A percentile compares a stretch with the other conserved stretches of the same genome.
These are phyloP conservation scores for Zoroaster sp. DNA, from an alignment of 53 echinoderm and acorn worm genomes.

Conservation along the genomic window DNA sequence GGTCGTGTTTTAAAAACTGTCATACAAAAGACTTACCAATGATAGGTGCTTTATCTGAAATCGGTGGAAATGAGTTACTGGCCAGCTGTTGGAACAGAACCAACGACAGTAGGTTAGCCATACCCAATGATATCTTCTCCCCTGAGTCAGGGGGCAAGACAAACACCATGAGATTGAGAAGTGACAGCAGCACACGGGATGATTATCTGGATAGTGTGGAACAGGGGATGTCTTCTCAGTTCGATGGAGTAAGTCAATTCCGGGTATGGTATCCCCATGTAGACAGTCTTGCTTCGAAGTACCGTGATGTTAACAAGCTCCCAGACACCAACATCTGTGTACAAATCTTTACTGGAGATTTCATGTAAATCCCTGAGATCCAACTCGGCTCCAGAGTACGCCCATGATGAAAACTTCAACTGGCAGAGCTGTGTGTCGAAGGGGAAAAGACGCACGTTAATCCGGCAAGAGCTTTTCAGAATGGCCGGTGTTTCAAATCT, in stretches of 20 bases:
- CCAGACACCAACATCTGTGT: slow-evolving; percentile 29
- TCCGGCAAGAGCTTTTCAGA: slow-evolving; percentile 3
- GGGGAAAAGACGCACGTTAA: slow-evolving; percentile 19
- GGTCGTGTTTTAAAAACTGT: too few species aligned
- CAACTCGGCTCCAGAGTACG: neutral
- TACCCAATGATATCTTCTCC: slow-evolving; percentile 57
- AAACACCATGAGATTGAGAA: slow-evolving; percentile 48
- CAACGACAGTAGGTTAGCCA: slow-evolving; percentile 39
- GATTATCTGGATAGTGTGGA: slow-evolving; percentile 26
- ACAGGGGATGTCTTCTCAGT: slow-evolving; percentile 16
- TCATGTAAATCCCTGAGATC: too few species aligned
- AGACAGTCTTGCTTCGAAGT: neutral
- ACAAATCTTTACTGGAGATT: too few species aligned
- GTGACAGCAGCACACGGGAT: slow-evolving; percentile 48
- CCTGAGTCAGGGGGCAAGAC: slow-evolving; percentile 55
- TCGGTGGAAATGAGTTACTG: slow-evolving; percentile 25
- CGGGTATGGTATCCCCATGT: neutral
- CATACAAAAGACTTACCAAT: slow-evolving; percentile 23
- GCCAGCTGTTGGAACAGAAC: slow-evolving; percentile 40
- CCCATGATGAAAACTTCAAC: slow-evolving; percentile 22
- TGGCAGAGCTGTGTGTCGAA: slow-evolving; percentile 30
- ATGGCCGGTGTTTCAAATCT: neutral
- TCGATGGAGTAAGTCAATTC: too few species aligned
- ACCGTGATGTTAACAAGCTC: neutral
- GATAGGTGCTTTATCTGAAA: slow-evolving; percentile 32